These are phyloP conservation scores for Onychostoma macrolepis DNA, from an alignment of 2,113 vertebrate species.

Conservation along the genomic window DNA sequence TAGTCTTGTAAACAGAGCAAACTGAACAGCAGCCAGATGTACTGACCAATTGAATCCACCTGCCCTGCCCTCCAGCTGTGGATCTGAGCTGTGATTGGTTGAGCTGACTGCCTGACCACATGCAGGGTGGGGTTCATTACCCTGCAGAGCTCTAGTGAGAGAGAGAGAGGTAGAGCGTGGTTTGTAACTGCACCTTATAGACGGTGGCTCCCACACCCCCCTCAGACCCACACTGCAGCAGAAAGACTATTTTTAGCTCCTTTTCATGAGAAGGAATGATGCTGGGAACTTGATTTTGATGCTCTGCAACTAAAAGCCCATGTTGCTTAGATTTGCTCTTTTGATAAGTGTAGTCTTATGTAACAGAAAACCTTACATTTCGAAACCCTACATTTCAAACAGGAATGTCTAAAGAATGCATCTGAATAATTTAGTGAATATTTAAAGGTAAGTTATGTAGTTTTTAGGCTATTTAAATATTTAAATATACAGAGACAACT, in stretches of 20 bases:
- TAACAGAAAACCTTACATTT: neutral
- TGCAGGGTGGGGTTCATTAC: conserved; percentile 14
- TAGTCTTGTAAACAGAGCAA: conserved; percentile 38
- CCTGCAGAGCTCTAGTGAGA: conserved; percentile 37
- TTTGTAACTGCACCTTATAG: conserved; percentile 55
- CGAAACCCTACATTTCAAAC: neutral
- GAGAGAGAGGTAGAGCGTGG: conserved; percentile 30
- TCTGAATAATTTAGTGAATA: neutral
- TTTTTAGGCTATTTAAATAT: neutral
- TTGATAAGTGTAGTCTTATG: conserved; percentile 4
- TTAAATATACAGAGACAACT: neutral
- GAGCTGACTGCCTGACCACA: neutral
- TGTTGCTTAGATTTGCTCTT: neutral
- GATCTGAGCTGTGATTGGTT: conserved; percentile 31
- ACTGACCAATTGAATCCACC: conserved; percentile 35
- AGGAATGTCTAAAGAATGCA: neutral
- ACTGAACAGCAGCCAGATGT: conserved; percentile 45
- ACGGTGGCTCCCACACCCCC: conserved; percentile 44
- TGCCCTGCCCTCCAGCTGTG: conserved; percentile 17
- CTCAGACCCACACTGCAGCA: conserved; percentile 55
- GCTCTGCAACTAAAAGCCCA: neutral
- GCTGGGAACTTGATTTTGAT: conserved; percentile 34
- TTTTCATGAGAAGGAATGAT: conserved; percentile 46
- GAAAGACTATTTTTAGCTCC: conserved; percentile 58
- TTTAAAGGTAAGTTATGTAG: neutral